A percentile compares a stretch with the other conserved stretches of the same genome.
phyloP scores from a whole-genome alignment of 2,888 invertebrate species.

The Apotomis betuletana region DNA sequence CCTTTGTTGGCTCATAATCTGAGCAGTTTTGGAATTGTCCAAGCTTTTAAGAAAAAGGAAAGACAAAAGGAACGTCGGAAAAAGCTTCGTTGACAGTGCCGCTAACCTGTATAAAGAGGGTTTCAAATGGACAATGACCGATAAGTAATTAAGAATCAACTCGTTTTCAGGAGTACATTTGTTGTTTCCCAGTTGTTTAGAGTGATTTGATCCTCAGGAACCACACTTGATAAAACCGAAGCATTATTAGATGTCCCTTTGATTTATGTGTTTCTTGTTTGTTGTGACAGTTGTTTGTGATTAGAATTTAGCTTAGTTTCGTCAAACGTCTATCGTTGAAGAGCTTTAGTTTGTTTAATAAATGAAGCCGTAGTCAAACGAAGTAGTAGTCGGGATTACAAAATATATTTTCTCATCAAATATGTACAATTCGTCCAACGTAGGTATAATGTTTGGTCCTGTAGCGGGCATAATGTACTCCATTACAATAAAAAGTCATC shows the following conservation, averaged over 20 bases:
- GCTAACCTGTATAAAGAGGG: conserved; percentile 34
- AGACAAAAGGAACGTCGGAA: conserved; percentile 28
- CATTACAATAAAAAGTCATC: conserved; percentile 54
- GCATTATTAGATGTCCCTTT: conserved; percentile 8
- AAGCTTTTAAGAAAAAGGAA: conserved; percentile 29
- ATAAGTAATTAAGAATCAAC: conserved; percentile 49
- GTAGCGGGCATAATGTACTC: conserved; percentile 13
- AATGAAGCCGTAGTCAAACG: background rate
- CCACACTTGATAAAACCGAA: conserved; percentile 18
- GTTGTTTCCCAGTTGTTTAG: conserved; percentile 59
- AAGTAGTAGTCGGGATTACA: background rate
- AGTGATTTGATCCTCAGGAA: conserved; percentile 17
- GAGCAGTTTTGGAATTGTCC: conserved; percentile 24
- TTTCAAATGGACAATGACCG: conserved; percentile 35
- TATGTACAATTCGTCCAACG: background rate
- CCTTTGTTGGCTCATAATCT: conserved; percentile 30
- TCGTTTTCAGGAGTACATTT: conserved; percentile 53
- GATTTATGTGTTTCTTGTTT: conserved; percentile 24
- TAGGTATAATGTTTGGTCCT: conserved; percentile 11
- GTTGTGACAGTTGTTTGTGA: conserved; percentile 35
- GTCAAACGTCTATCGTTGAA: conserved; percentile 1
- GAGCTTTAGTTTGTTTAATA: background rate
- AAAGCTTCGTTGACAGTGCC: conserved; percentile 13
- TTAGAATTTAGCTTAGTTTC: conserved; percentile 6
- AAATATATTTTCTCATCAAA: background rate